Percentiles rank a stretch among this genome's conserved stretches.
These are phyloP conservation scores for Monochamus alternatus DNA, from an alignment of 2,888 invertebrate species.

Conservation along the genomic window DNA sequence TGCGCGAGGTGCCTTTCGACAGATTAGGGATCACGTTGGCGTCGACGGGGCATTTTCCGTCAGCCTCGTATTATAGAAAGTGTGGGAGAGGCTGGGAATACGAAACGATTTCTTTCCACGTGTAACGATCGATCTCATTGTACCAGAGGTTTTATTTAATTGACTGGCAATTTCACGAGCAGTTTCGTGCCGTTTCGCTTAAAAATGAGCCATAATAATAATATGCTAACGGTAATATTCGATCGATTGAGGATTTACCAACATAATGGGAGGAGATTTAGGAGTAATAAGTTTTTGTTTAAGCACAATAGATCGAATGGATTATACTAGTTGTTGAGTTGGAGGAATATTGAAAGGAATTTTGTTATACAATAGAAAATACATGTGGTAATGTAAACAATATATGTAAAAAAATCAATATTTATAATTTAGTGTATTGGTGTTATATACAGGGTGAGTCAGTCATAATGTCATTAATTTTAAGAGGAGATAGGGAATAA, in stretches of 20 bases:
- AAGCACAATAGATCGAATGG: too few species aligned
- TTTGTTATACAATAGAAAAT: too few species aligned
- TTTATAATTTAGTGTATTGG: too few species aligned
- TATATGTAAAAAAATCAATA: too few species aligned
- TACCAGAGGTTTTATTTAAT: conserved; percentile 15
- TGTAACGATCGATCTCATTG: conserved; percentile 26
- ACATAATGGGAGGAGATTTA: too few species aligned
- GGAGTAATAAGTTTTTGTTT: too few species aligned
- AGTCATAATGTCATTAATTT: too few species aligned
- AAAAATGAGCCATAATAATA: conserved; percentile 4
- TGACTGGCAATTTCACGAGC: conserved; percentile 19
- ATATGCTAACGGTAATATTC: conserved; percentile 12
- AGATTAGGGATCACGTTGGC: conserved; percentile 20
- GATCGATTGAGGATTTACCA: background rate
- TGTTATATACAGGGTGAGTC: too few species aligned
- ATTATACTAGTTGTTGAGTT: too few species aligned
- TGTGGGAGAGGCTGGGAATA: conserved; percentile 25
- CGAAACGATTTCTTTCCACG: conserved; percentile 12
- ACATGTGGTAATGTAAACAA: too few species aligned
- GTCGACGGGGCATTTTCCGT: conserved; percentile 13
- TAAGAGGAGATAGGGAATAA: too few species aligned
- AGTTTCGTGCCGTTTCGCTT: conserved; percentile 3
- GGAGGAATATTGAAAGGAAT: too few species aligned
- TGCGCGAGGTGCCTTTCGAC: conserved; percentile 16
- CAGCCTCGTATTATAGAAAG: conserved; percentile 10